A percentile compares a stretch with the other conserved stretches of the same genome.
Conservation (phyloP, 2,888 invertebrate species). For the Cantharis lateralis region DNA sequence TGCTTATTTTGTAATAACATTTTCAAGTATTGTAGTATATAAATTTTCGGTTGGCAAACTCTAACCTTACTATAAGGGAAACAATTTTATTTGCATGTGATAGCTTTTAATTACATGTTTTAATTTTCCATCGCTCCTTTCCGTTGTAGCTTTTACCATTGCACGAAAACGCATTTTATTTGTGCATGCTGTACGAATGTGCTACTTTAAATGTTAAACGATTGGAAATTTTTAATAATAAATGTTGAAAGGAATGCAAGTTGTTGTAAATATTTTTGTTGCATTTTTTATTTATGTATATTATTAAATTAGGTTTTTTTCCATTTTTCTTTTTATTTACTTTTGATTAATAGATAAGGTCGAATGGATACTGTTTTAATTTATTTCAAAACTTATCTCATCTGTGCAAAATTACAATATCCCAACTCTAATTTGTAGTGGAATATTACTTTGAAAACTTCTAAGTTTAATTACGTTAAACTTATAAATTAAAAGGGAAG, state of each 20-base stretch:
- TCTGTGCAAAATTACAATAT: not conserved
- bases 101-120: conserved; percentile 12
- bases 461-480: not conserved
- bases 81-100: conserved; percentile 48
- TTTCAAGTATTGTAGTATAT: conserved; percentile 43
- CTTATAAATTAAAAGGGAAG: not conserved
- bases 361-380: not conserved
- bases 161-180: not conserved
- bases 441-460: not conserved
- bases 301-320: not conserved
- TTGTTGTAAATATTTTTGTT: not conserved
- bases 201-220: not conserved
- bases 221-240: not conserved
- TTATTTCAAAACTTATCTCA: not conserved
- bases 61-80: conserved; percentile 60
- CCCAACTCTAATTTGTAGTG: not conserved
- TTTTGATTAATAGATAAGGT: not conserved
- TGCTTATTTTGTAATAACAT: conserved; percentile 48
- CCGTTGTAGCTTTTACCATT: not conserved
- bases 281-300: not conserved
- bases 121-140: not conserved
- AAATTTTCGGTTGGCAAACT: conserved; percentile 50
- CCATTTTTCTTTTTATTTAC: not conserved
- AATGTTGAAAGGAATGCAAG: not conserved
- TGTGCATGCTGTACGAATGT: not conserved